A percentile compares a stretch with the other conserved stretches of the same genome.
These are phyloP conservation scores for Acridotheres tristis DNA, from an alignment of 2,797 vertebrate genomes.

Conservation along the genomic window DNA sequence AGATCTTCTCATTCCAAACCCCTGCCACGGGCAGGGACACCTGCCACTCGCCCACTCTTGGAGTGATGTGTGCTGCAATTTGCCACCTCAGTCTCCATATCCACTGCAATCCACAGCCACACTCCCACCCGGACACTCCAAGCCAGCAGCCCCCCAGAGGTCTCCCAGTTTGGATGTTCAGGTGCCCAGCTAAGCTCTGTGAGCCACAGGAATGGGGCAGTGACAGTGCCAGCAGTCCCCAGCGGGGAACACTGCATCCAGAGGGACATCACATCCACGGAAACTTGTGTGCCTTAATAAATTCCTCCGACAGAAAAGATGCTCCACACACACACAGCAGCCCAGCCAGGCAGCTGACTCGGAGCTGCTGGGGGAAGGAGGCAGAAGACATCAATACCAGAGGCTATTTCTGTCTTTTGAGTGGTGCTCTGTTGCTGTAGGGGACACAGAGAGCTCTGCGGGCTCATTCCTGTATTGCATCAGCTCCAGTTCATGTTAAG, in stretches of 20 bases:
- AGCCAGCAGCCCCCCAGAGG: background rate
- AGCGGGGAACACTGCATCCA: background rate
- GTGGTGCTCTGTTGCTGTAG: background rate
- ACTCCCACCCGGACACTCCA: background rate
- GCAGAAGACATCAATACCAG: background rate
- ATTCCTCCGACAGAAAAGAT: background rate
- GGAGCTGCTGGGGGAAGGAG: background rate
- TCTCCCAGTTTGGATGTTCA: background rate
- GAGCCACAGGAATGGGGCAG: background rate
- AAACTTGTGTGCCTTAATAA: background rate
- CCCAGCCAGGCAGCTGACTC: conserved; percentile 7
- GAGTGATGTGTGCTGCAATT: background rate
- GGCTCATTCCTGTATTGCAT: background rate
- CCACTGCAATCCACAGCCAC: accelerated
- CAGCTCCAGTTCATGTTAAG: background rate
- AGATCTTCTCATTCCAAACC: accelerated
- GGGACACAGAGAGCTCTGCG: background rate
- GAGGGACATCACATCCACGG: background rate
- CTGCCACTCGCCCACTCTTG: background rate
- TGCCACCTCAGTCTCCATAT: accelerated
- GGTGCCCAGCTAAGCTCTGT: background rate
- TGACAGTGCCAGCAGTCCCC: background rate
- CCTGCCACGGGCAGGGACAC: background rate
- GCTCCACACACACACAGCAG: background rate
- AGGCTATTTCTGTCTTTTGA: conserved; percentile 8